Conservation (phyloP, 2,888 invertebrate species). For the Diaphora mendica region DNA sequence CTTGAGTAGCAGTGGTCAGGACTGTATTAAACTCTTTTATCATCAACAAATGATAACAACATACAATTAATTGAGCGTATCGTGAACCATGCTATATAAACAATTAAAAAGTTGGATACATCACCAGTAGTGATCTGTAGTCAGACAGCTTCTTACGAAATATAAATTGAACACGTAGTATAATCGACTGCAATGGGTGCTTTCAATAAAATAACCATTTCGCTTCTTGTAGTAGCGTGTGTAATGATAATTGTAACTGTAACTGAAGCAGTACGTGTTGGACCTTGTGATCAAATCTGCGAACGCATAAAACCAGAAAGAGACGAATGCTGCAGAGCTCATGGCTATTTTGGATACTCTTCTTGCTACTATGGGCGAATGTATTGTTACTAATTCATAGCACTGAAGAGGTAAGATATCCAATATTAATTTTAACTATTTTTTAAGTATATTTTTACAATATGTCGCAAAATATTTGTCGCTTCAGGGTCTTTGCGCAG, state of each 20-base stretch:
- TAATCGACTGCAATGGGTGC: neutral
- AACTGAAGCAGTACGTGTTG: neutral
- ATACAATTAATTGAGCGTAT: no score
- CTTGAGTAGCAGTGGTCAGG: neutral
- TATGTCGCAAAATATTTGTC: no score
- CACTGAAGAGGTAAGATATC: no score
- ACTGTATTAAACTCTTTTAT: neutral
- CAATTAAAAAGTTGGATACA: neutral
- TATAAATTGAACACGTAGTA: neutral
- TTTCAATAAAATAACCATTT: slow-evolving; percentile 2
- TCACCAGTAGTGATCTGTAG: neutral
- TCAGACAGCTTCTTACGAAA: neutral
- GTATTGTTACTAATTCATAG: neutral
- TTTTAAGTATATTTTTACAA: no score
- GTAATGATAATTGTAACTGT: neutral
- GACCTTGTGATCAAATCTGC: slow-evolving; percentile 1
- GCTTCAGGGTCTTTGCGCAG: no score
- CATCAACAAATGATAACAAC: neutral
- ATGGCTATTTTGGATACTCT: neutral
- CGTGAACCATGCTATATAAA: neutral
- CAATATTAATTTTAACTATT: no score
- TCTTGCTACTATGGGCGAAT: neutral
- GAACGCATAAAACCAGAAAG: neutral
- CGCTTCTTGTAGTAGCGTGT: neutral
- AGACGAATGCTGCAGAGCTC: slow-evolving; percentile 6